Percentiles rank a stretch among this genome's conserved stretches.
phyloP scores from a whole-genome alignment of 1,140 invertebrate genomes.

The Heterodera carotae region DNA sequence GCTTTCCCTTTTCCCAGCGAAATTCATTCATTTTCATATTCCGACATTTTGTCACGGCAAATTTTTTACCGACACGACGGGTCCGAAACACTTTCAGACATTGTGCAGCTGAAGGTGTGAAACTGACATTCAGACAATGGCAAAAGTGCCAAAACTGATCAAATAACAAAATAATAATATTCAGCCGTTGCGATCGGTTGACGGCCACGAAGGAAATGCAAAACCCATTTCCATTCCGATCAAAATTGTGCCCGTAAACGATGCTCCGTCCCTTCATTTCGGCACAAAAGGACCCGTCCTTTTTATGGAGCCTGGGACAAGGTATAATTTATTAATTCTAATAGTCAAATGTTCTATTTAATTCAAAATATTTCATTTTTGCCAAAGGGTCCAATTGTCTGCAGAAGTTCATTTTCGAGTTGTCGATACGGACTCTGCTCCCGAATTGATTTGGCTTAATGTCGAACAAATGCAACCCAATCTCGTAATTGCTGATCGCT shows the following conservation, averaged over 20 bases:
- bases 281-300: slow-evolving; percentile 41
- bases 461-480: slow-evolving; percentile 26
- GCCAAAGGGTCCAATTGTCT: slow-evolving; percentile 32
- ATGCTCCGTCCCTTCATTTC: slow-evolving; percentile 48
- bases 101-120: slow-evolving; percentile 42
- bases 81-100: slow-evolving; percentile 44
- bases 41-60: slow-evolving; percentile 45
- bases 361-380: not conserved
- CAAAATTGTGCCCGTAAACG: slow-evolving; percentile 51
- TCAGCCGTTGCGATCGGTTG: not conserved
- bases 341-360: too few relatives aligned
- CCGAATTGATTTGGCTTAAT: slow-evolving; percentile 47
- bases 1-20: not conserved
- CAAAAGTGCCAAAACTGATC: not conserved
- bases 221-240: slow-evolving; percentile 36
- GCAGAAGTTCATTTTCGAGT: slow-evolving; percentile 43
- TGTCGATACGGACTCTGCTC: slow-evolving; percentile 51
- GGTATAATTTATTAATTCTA: slow-evolving; percentile 33
- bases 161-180: not conserved
- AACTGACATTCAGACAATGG: slow-evolving; percentile 1
- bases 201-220: not conserved
- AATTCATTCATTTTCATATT: slow-evolving; percentile 40
- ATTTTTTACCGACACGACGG: slow-evolving; percentile 51
- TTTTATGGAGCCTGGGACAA: slow-evolving; percentile 43
- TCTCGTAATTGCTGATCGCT: slow-evolving; percentile 33